These are phyloP conservation scores for Helarctos malayanus DNA, from an alignment of 2,797 vertebrate genomes.

Conservation along the genomic window DNA sequence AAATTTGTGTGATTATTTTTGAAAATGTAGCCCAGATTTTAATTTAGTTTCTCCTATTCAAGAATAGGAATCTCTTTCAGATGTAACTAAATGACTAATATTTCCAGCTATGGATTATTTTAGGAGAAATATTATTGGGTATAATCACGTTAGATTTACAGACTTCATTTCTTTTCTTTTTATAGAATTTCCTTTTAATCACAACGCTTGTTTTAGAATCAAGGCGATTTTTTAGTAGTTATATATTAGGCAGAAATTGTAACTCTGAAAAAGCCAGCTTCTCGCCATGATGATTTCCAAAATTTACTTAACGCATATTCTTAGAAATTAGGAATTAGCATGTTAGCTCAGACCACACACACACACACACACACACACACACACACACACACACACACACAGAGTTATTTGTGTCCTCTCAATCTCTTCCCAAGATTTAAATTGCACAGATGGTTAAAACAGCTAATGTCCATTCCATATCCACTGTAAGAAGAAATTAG, in stretches of 20 bases:
- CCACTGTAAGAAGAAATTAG: conserved; percentile 30
- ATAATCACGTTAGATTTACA: conserved; percentile 70
- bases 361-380: neutral
- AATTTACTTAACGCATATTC: conserved; percentile 43
- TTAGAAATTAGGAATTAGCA: conserved; percentile 56
- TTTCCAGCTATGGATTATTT: conserved; percentile 59
- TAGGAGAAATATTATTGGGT: conserved; percentile 69
- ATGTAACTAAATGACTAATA: conserved; percentile 73
- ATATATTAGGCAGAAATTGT: conserved; percentile 19
- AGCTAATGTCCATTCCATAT: neutral
- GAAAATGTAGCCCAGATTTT: conserved; percentile 62
- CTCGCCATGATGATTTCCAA: neutral
- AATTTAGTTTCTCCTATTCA: conserved; percentile 63
- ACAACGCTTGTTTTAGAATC: conserved; percentile 61
- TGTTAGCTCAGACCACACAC: neutral
- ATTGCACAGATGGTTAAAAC: conserved; percentile 12
- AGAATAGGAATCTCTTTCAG: conserved; percentile 62
- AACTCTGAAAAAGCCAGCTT: conserved; percentile 34
- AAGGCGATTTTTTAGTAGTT: conserved; percentile 59
- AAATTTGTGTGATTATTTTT: conserved; percentile 60
- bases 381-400: neutral
- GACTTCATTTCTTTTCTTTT: conserved; percentile 72
- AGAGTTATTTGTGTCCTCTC: neutral
- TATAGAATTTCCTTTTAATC: conserved; percentile 66
- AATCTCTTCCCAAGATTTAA: neutral